phyloP scores from a whole-genome alignment of 2,888 invertebrate species.

The Apoda limacodes region DNA sequence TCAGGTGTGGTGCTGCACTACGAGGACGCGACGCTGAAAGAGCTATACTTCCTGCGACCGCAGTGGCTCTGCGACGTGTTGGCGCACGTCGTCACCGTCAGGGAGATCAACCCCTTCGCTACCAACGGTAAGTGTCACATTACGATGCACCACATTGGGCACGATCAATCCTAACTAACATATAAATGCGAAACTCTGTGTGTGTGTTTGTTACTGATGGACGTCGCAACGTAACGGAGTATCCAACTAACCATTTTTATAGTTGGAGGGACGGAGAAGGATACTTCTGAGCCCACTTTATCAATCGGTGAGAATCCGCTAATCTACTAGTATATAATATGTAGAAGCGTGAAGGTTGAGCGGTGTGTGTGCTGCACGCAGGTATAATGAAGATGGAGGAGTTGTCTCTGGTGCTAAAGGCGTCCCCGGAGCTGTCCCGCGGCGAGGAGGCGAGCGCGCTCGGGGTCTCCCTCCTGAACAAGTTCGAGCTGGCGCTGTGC shows the following conservation, averaged over 20 bases:
- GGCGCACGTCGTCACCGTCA: conserved; percentile 95
- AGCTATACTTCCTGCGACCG: conserved; percentile 96
- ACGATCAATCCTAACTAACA: too few relatives aligned
- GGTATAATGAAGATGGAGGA: conserved; percentile 95
- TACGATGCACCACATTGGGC: too few relatives aligned
- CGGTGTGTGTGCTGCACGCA: conserved; percentile 20
- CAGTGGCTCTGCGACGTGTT: conserved; percentile 99
- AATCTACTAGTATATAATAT: too few relatives aligned
- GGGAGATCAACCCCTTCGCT: conserved; percentile 98
- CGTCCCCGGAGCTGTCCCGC: conserved; percentile 75
- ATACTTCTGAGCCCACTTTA: too few relatives aligned
- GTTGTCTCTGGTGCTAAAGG: conserved; percentile 91
- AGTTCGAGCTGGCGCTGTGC: conserved; percentile 96
- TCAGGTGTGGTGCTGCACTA: conserved; percentile 91
- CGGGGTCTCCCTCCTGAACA: conserved; percentile 91
- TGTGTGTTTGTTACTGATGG: too few relatives aligned
- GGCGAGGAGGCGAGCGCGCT: conserved; percentile 76
- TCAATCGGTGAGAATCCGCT: too few relatives aligned
- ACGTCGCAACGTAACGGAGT: too few relatives aligned
- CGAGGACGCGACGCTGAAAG: conserved; percentile 93
- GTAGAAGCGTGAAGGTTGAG: neutral
- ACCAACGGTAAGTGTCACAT: conserved; percentile 74
- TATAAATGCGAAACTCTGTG: too few relatives aligned
- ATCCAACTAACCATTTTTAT: too few relatives aligned
- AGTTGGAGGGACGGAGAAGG: too few relatives aligned